These are phyloP conservation scores for Tokudaia muenninki DNA, from an alignment of 2,797 vertebrate genomes.

Conservation along the genomic window DNA sequence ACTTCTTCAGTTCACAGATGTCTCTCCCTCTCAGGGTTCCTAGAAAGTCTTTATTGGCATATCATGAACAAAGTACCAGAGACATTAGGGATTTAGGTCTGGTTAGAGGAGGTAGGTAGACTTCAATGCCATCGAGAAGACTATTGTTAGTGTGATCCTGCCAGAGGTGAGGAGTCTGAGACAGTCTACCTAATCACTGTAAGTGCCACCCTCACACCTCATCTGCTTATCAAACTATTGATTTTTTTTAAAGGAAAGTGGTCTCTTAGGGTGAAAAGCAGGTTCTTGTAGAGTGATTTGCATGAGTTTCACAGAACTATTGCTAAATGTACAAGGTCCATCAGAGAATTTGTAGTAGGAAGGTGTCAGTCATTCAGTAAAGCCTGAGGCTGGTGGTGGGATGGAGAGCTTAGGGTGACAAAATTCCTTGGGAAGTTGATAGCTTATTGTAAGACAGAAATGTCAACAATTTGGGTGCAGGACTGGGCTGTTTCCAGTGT, in stretches of 20 bases:
- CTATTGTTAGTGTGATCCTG: not conserved
- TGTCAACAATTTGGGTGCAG: not conserved
- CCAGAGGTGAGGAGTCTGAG: not conserved
- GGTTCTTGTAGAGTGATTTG: not conserved
- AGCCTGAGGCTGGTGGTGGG: not conserved
- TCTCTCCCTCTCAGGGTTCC: not conserved
- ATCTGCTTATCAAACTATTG: not conserved
- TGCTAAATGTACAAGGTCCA: not conserved
- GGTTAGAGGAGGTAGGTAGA: not conserved
- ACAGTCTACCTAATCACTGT: not conserved
- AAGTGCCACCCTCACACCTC: not conserved
- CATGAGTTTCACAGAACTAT: not conserved
- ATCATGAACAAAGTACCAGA: not conserved
- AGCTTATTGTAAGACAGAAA: not conserved
- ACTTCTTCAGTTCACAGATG: not conserved
- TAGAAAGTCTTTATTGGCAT: not conserved
- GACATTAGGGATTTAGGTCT: not conserved
- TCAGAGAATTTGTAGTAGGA: constrained; percentile 21
- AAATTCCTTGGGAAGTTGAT: constrained; percentile 7
- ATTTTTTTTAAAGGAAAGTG: not conserved
- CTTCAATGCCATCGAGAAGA: not conserved
- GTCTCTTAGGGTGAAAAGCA: not conserved
- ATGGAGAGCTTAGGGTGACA: not conserved
- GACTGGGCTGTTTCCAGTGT: not conserved
- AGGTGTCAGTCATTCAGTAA: not conserved